Evolutionary conservation across 2,113 vertebrate species (phyloP).

Genomic region (Muntiacus muntjak): DNA sequence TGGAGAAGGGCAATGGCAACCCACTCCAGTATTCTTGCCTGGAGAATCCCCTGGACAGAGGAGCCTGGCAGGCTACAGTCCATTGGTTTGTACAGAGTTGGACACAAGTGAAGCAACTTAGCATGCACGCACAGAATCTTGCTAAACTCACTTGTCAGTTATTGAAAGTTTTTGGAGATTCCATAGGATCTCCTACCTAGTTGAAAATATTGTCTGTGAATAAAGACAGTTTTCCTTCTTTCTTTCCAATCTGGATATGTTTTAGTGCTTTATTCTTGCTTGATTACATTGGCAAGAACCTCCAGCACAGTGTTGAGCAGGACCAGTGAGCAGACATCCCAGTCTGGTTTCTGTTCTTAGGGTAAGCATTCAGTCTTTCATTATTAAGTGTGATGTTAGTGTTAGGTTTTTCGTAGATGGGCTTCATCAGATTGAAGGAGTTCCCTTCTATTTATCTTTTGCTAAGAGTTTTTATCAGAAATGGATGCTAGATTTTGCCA

Average conservation of each 20-base stretch:
- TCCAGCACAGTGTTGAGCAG: neutral
- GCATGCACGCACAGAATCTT: fast-evolving
- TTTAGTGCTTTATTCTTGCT: neutral
- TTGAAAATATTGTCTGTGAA: neutral
- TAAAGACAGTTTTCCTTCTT: neutral
- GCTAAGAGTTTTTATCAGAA: neutral
- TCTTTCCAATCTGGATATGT: neutral
- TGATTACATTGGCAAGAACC: neutral
- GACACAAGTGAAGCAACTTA: neutral
- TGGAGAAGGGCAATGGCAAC: neutral
- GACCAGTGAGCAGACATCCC: neutral
- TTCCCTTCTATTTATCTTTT: neutral
- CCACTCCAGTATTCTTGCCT: neutral
- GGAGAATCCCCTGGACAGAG: neutral
- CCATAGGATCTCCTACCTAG: neutral
- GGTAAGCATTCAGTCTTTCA: neutral
- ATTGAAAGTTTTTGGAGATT: neutral
- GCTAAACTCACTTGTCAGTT: neutral
- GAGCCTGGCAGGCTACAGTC: neutral
- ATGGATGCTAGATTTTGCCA: neutral
- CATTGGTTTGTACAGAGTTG: neutral
- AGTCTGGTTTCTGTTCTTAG: neutral
- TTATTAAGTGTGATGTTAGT: neutral
- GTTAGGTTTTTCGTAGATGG: neutral
- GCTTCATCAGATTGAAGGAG: neutral